A percentile compares a stretch with the other conserved stretches of the same genome.
Evolutionary conservation across 2,113 vertebrate genomes (phyloP).

Genomic region (Apteryx owenii): DNA sequence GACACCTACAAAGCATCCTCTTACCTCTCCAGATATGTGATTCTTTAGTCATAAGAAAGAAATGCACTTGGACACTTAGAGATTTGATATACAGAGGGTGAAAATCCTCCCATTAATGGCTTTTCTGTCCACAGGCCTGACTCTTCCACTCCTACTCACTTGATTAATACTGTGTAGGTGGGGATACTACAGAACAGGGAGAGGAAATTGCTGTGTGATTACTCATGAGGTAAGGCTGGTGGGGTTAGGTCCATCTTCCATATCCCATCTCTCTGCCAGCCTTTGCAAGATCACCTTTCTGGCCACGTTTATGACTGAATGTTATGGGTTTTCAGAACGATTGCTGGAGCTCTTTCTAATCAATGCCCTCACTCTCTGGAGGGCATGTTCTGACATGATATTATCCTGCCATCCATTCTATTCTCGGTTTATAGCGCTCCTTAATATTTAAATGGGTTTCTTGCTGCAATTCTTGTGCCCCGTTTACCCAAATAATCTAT

Average conservation of each 20-base stretch:
- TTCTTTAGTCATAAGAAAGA: not conserved
- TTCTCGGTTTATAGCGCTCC: constrained; percentile 46
- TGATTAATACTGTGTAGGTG: not conserved
- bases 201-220: not conserved
- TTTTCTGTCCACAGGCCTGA: not conserved
- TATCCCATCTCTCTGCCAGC: not conserved
- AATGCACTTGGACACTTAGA: not conserved
- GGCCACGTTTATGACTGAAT: not conserved
- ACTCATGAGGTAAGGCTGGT: not conserved
- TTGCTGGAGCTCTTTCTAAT: constrained; percentile 44
- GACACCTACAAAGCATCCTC: not conserved
- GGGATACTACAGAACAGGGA: not conserved
- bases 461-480: constrained; percentile 39
- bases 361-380: constrained; percentile 25
- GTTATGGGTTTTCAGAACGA: constrained; percentile 26
- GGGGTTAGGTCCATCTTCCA: not conserved
- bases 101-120: not conserved
- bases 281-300: constrained; percentile 2
- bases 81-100: not conserved
- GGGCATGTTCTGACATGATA: constrained; percentile 56
- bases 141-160: not conserved
- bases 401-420: constrained; percentile 4
- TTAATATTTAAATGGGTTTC: constrained; percentile 68
- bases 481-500: constrained; percentile 68
- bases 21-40: not conserved